Evolutionary conservation across 2,888 invertebrate genomes (phyloP).

Genomic region (Protophormia terraenovae): DNA sequence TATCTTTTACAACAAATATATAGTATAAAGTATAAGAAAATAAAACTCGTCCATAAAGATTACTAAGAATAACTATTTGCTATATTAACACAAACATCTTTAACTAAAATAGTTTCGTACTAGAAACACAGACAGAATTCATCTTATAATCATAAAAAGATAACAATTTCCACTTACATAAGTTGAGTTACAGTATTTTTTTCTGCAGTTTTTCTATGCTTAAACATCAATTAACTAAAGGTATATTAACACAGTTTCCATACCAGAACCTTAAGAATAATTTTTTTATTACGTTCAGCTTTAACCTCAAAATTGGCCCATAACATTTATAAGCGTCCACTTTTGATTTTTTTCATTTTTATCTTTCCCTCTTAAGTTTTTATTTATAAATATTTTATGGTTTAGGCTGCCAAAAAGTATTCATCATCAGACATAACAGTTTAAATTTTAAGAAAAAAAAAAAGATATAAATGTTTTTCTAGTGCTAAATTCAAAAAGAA

Average conservation of each 20-base stretch:
- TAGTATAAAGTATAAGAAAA: too few species aligned
- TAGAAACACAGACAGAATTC: background rate
- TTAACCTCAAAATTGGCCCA: slow-evolving; percentile 8
- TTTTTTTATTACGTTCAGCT: slow-evolving; percentile 12
- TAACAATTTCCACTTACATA: slow-evolving; percentile 25
- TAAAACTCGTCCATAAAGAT: background rate
- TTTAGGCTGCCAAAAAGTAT: slow-evolving; percentile 25
- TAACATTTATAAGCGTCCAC: slow-evolving; percentile 38
- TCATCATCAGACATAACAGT: slow-evolving; percentile 22
- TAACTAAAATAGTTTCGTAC: background rate
- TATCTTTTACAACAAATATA: slow-evolving; percentile 16
- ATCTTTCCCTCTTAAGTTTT: background rate
- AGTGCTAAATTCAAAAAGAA: background rate
- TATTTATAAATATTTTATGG: slow-evolving; percentile 7
- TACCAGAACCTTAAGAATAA: slow-evolving; percentile 1
- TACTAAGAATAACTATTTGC: slow-evolving; percentile 37
- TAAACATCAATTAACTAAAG: slow-evolving; percentile 29
- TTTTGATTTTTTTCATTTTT: background rate
- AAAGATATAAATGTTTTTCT: background rate
- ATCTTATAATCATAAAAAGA: slow-evolving; percentile 31
- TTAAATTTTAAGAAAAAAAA: slow-evolving; percentile 21
- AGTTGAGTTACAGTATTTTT: background rate
- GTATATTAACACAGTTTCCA: slow-evolving; percentile 50
- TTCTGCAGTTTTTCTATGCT: background rate
- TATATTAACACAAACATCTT: background rate